Percentiles rank a stretch among this genome's conserved stretches.
These are phyloP conservation scores for Nephrotoma guestfalica DNA, from an alignment of 2,888 invertebrate genomes.

Conservation along the genomic window DNA sequence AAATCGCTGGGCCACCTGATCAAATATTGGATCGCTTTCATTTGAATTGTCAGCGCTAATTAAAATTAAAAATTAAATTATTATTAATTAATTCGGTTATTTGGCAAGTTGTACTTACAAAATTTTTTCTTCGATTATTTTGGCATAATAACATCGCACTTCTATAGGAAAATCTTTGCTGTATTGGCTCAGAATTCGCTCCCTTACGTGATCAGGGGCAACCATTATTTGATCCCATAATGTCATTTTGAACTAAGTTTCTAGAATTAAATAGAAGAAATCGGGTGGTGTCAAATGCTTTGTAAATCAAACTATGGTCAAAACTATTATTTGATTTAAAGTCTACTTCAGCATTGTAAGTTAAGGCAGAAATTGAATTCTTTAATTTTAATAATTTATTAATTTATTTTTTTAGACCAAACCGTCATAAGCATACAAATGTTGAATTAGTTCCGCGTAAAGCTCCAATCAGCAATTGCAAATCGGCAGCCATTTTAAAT, in stretches of 20 bases:
- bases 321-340: too few species aligned
- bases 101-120: slow-evolving; percentile 46
- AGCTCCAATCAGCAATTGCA: too few species aligned
- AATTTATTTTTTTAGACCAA: too few species aligned
- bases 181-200: slow-evolving; percentile 71
- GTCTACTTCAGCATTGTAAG: too few species aligned
- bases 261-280: background rate
- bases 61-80: slow-evolving; percentile 7
- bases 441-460: too few species aligned
- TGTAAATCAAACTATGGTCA: too few species aligned
- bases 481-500: too few species aligned
- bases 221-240: slow-evolving; percentile 57
- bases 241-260: slow-evolving; percentile 39
- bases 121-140: slow-evolving; percentile 84
- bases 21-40: slow-evolving; percentile 14
- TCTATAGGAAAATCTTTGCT: slow-evolving; percentile 89
- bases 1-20: slow-evolving; percentile 24
- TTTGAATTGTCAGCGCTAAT: slow-evolving; percentile 10
- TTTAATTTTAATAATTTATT: too few species aligned
- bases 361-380: too few species aligned
- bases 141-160: slow-evolving; percentile 79
- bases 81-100: background rate
- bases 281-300: too few species aligned
- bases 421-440: too few species aligned
- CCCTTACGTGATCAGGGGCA: slow-evolving; percentile 49